phyloP scores from a whole-genome alignment of 2,797 vertebrate genomes.

The Sebastes oblongus region DNA sequence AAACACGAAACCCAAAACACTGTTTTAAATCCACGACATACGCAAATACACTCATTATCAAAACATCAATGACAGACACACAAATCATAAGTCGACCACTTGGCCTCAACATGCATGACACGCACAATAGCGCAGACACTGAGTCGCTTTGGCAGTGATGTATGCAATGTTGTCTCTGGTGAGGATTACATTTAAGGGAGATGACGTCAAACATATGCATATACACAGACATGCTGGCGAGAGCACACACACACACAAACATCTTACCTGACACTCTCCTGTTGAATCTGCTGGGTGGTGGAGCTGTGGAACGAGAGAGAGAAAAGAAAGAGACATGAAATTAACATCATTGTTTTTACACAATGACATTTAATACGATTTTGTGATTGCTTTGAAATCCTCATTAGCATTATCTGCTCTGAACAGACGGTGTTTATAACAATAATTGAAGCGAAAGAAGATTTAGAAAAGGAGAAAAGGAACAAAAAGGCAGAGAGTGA shows the following conservation, averaged over 20 bases:
- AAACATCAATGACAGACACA: slow-evolving; percentile 22
- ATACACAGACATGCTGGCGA: neutral
- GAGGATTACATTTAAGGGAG: slow-evolving; percentile 59
- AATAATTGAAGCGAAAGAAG: neutral
- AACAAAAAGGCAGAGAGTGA: slow-evolving; percentile 18
- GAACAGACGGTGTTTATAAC: neutral
- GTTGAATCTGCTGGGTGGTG: slow-evolving; percentile 90
- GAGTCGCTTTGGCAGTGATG: slow-evolving; percentile 43
- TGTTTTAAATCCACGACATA: slow-evolving; percentile 11
- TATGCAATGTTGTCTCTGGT: slow-evolving; percentile 29
- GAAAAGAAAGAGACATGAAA: slow-evolving; percentile 9
- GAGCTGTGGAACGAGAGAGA: slow-evolving; percentile 83
- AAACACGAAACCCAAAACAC: slow-evolving; percentile 49
- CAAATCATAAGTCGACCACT: neutral
- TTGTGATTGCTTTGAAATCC: slow-evolving; percentile 24
- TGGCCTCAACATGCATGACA: slow-evolving; percentile 12
- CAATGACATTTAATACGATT: slow-evolving; percentile 32
- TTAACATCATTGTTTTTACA: slow-evolving; percentile 35
- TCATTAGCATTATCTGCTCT: neutral
- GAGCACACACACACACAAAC: slow-evolving; percentile 18
- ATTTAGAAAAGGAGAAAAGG: neutral
- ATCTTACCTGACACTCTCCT: slow-evolving; percentile 96
- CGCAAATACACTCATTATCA: slow-evolving; percentile 24
- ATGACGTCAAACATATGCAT: slow-evolving; percentile 74
- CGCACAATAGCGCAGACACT: slow-evolving; percentile 11